phyloP scores from a whole-genome alignment of 2,888 invertebrate genomes.

The Leptogaster cylindrica region DNA sequence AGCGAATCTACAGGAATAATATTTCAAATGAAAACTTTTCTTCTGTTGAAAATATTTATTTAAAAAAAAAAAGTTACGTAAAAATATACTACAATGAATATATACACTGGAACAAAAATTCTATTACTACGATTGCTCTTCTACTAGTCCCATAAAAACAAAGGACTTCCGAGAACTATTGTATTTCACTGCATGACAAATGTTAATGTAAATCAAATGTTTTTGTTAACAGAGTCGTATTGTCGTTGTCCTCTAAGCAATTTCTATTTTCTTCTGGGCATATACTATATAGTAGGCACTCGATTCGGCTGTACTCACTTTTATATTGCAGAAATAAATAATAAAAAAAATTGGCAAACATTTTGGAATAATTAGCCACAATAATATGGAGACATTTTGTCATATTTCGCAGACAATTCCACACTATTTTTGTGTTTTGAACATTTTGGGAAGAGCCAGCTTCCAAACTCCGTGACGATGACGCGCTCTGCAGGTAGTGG shows the following conservation, averaged over 20 bases:
- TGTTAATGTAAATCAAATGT: not conserved
- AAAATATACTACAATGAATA: slow-evolving; percentile 22
- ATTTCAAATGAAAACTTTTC: too few species aligned
- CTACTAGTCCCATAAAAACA: not conserved
- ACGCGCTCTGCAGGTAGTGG: not conserved
- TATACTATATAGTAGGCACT: too few species aligned
- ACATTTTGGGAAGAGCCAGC: not conserved
- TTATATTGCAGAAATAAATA: too few species aligned
- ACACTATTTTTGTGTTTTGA: not conserved
- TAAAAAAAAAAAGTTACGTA: slow-evolving; percentile 14
- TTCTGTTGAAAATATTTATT: slow-evolving; percentile 25
- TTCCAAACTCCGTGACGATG: too few species aligned
- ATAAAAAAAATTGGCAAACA: too few species aligned
- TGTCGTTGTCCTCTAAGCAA: not conserved
- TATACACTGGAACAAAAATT: slow-evolving; percentile 19
- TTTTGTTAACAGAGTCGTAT: not conserved
- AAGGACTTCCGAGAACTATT: not conserved
- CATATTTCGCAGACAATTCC: too few species aligned
- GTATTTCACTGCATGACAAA: not conserved
- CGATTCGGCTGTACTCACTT: too few species aligned
- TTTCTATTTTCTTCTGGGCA: too few species aligned
- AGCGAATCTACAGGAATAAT: too few species aligned
- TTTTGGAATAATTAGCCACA: too few species aligned
- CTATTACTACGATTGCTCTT: not conserved
- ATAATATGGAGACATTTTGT: not conserved